Conservation (phyloP, 2,113 vertebrate species). For the Mormoops blainvillei region DNA sequence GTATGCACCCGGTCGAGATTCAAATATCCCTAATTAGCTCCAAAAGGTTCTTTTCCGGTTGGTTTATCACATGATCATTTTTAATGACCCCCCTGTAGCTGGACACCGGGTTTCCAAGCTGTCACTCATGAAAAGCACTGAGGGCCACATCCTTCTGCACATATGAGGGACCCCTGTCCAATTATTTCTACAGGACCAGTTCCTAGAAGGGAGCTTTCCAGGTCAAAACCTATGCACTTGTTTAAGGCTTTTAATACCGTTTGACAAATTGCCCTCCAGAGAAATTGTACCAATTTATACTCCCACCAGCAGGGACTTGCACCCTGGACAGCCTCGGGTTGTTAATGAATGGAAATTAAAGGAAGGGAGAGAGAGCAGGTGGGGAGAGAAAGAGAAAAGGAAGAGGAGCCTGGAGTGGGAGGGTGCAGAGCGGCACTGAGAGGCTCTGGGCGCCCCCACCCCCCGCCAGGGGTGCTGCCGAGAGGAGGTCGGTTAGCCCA, state of each 20-base stretch:
- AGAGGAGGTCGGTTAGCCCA: not conserved
- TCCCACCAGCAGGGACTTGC: slow-evolving; percentile 8
- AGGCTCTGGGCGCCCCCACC: not conserved
- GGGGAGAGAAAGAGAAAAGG: not conserved
- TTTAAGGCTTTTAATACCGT: slow-evolving; percentile 51
- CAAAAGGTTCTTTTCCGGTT: not conserved
- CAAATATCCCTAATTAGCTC: not conserved
- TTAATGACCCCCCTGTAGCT: not conserved
- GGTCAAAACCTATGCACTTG: slow-evolving; percentile 27
- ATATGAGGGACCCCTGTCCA: not conserved
- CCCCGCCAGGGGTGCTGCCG: not conserved
- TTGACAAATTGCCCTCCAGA: slow-evolving; percentile 55
- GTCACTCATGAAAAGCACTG: not conserved
- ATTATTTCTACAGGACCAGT: not conserved
- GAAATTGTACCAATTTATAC: slow-evolving; percentile 44
- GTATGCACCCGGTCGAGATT: not conserved
- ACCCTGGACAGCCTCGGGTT: slow-evolving; percentile 8
- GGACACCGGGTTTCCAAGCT: not conserved
- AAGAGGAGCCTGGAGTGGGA: not conserved
- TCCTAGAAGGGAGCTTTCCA: slow-evolving; percentile 50
- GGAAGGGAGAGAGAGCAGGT: not conserved
- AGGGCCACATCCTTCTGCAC: not conserved
- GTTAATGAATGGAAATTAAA: slow-evolving; percentile 24
- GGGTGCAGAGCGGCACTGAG: fast-evolving
- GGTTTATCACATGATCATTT: not conserved